These are phyloP conservation scores for Nibea coibor DNA, from an alignment of 2,113 vertebrate genomes.

Conservation along the genomic window DNA sequence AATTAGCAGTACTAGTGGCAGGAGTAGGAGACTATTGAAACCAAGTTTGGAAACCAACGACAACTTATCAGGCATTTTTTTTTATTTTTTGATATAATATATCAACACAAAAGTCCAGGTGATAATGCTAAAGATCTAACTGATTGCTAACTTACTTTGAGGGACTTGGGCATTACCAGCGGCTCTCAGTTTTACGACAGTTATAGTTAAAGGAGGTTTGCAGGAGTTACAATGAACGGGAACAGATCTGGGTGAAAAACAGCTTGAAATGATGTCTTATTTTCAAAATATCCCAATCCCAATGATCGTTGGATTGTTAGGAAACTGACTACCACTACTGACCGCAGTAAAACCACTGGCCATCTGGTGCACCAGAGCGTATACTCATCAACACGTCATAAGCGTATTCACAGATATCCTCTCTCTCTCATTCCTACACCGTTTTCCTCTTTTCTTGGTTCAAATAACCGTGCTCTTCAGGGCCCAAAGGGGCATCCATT, in stretches of 20 bases:
- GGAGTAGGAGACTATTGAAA: too few relatives aligned
- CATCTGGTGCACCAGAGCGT: background rate
- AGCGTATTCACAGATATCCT: background rate
- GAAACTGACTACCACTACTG: too few relatives aligned
- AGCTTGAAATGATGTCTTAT: background rate
- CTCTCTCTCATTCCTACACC: background rate
- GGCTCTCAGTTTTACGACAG: background rate
- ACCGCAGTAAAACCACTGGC: background rate
- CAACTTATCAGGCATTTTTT: too few relatives aligned
- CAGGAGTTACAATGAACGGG: too few relatives aligned
- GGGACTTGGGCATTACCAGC: background rate
- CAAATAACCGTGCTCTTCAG: conserved; percentile 60
- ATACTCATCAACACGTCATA: background rate
- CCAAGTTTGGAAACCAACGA: too few relatives aligned
- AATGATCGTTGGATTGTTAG: too few relatives aligned
- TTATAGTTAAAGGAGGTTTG: too few relatives aligned
- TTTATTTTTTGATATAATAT: too few relatives aligned
- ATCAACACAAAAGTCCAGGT: too few relatives aligned
- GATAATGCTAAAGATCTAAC: too few relatives aligned
- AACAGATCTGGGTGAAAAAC: background rate
- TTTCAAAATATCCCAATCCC: background rate
- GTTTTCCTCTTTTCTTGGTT: conserved; percentile 24
- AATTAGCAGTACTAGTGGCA: too few relatives aligned
- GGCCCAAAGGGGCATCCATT: conserved; percentile 63
- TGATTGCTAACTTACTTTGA: background rate